Conservation (phyloP, 2,888 invertebrate species). For the Axea sp. region DNA sequence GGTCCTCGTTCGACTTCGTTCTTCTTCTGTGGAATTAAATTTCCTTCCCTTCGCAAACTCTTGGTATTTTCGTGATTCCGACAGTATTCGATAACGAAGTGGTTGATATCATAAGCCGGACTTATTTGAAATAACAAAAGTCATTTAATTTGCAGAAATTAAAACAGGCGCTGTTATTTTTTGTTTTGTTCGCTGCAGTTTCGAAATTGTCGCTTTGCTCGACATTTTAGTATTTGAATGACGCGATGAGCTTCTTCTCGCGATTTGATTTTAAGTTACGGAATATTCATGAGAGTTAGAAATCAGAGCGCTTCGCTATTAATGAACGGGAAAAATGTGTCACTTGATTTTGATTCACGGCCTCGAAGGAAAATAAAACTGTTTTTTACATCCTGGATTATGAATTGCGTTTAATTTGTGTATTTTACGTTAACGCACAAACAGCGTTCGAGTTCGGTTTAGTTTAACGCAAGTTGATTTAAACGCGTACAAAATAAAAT, state of each 20-base stretch:
- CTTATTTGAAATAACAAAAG: constrained; percentile 72
- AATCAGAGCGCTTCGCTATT: constrained; percentile 22
- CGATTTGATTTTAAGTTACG: background rate
- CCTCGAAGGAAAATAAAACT: constrained; percentile 13
- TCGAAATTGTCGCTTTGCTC: background rate
- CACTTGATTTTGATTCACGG: constrained; percentile 3
- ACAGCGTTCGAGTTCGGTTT: constrained; percentile 30
- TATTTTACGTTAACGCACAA: constrained; percentile 15
- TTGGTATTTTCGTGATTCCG: constrained; percentile 37
- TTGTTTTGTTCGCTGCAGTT: background rate
- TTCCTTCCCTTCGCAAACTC: constrained; percentile 60
- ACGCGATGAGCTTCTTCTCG: no score
- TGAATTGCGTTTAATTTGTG: constrained; percentile 33
- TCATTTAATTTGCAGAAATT: constrained; percentile 42
- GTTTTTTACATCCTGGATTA: background rate
- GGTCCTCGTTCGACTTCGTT: constrained; percentile 44
- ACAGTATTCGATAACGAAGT: constrained; percentile 40
- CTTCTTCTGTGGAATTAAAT: constrained; percentile 68
- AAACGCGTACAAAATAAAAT: constrained; percentile 43
- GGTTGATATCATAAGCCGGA: constrained; percentile 72
- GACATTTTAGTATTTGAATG: background rate
- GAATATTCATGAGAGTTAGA: constrained; percentile 17
- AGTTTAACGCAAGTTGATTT: constrained; percentile 39
- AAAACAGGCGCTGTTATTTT: constrained; percentile 3
- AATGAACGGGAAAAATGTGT: constrained; percentile 21